Evolutionary conservation across 2,797 vertebrate genomes (phyloP).

Genomic region (Corythornis leucogaster): DNA sequence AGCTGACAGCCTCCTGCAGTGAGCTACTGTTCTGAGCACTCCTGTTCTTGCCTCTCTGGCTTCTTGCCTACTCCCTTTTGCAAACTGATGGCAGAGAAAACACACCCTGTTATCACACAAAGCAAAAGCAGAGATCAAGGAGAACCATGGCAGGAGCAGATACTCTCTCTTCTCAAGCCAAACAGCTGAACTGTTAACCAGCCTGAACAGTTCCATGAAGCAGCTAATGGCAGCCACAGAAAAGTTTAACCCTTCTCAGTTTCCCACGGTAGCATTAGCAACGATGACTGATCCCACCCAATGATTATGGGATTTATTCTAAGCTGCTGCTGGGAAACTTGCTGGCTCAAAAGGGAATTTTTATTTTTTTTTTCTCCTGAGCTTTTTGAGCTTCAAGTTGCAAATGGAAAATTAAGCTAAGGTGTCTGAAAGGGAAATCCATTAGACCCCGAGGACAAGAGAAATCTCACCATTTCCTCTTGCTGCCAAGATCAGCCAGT

Average conservation of each 20-base stretch:
- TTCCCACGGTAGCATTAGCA: conserved; percentile 61
- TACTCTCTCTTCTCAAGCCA: conserved; percentile 45
- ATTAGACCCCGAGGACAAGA: neutral
- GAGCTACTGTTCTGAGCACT: neutral
- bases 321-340: conserved; percentile 54
- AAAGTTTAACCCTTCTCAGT: conserved; percentile 65
- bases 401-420: conserved; percentile 26
- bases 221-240: conserved; percentile 17
- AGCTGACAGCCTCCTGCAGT: neutral
- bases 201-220: neutral
- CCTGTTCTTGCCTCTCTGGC: neutral
- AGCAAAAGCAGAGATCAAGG: conserved; percentile 34
- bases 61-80: neutral
- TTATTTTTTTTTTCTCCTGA: neutral
- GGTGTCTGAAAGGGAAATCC: conserved; percentile 45
- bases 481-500: neutral
- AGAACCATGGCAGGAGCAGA: neutral
- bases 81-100: neutral
- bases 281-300: neutral
- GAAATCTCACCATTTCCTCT: conserved; percentile 31
- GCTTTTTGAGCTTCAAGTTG: conserved; percentile 22
- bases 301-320: conserved; percentile 54
- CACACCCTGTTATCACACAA: conserved; percentile 14
- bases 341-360: neutral
- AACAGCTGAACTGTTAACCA: conserved; percentile 43